Conservation (phyloP, 2,888 invertebrate genomes). For the Dorcus hopei region DNA sequence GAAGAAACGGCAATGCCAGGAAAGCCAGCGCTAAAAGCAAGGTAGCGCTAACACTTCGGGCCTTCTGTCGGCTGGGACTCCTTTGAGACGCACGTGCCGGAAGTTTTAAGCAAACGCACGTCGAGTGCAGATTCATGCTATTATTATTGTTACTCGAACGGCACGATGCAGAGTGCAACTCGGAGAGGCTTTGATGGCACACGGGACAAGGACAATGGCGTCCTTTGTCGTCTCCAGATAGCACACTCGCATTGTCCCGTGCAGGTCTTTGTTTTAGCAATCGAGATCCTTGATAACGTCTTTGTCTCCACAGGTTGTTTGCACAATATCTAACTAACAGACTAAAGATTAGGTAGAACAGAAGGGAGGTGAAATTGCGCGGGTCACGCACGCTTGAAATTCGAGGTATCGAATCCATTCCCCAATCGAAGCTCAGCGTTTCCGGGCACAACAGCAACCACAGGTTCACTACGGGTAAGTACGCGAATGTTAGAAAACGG, state of each 20-base stretch:
- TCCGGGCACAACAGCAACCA: slow-evolving; percentile 82
- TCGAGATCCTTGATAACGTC: slow-evolving; percentile 9
- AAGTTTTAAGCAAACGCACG: slow-evolving; percentile 48
- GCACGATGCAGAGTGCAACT: slow-evolving; percentile 67
- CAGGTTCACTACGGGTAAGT: slow-evolving; percentile 89
- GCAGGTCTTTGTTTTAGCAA: slow-evolving; percentile 14
- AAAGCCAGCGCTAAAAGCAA: slow-evolving; percentile 68
- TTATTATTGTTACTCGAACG: slow-evolving; percentile 72
- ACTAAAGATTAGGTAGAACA: slow-evolving; percentile 64
- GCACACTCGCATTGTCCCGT: slow-evolving; percentile 13
- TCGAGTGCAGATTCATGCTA: slow-evolving; percentile 55
- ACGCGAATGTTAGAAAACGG: slow-evolving; percentile 84
- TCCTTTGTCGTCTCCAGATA: slow-evolving; percentile 5
- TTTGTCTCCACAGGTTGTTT: slow-evolving; percentile 14
- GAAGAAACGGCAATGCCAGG: slow-evolving; percentile 88
- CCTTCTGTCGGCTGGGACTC: slow-evolving; percentile 17
- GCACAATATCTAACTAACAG: slow-evolving; percentile 26
- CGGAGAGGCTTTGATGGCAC: slow-evolving; percentile 64
- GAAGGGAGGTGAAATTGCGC: slow-evolving; percentile 71
- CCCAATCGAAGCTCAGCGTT: slow-evolving; percentile 96
- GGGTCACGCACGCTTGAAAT: slow-evolving; percentile 74
- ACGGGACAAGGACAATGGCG: slow-evolving; percentile 59
- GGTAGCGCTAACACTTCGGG: slow-evolving; percentile 24
- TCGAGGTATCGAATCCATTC: slow-evolving; percentile 93
- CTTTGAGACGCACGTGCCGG: slow-evolving; percentile 18